Base-by-base conservation (phyloP, 2,888 invertebrate genomes). In the Lasius platythorax region DNA sequence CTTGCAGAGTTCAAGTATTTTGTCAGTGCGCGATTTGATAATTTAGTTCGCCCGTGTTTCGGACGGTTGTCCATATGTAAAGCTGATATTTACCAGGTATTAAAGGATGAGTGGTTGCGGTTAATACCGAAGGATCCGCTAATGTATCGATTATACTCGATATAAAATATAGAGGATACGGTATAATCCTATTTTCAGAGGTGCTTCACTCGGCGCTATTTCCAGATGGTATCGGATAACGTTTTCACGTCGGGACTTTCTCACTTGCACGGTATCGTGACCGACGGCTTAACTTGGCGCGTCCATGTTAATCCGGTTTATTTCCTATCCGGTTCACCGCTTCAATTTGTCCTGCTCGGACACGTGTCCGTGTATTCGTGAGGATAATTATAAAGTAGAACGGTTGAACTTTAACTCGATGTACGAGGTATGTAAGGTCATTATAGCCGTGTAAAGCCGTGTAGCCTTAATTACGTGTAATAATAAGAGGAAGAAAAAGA, bases 241-340 rank as follows among this genome's bases (percentile, higher is more conserved):
- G 33, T 70, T 79, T 79, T 79, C 79, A 61, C 72, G 37, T 81
- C 46, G 70, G 33, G 70, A 72, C 61, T 81, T 72, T 72, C 79
- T 81, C 79, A 79, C 79, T 43, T 79, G 61, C 61, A 70, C 61
- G 61, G 37, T 81, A 81, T 72, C 79, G 61, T 72, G 79, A 70
- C 61, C 79, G 61, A 50, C 28, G 46, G 79, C 79, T 81, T 61
- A 81, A 81, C 79, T 81, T 70, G 12, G 46, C 72, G 33, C 68
- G 70, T 81, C 23, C 70, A 23, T 33, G 79, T 79, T 79, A 81
- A 81, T 81, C 72, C 72, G 72, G 37, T 81, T 81, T 70, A 81
- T 63, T 79, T 70, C 72, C 46, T 46, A 37, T 46, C 46, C 72
- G 61, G 28, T 70, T 70, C 70, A 46, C 43, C 46, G 33, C 61